phyloP scores from a whole-genome alignment of 2,797 vertebrate genomes.

The Lutra lutra region DNA sequence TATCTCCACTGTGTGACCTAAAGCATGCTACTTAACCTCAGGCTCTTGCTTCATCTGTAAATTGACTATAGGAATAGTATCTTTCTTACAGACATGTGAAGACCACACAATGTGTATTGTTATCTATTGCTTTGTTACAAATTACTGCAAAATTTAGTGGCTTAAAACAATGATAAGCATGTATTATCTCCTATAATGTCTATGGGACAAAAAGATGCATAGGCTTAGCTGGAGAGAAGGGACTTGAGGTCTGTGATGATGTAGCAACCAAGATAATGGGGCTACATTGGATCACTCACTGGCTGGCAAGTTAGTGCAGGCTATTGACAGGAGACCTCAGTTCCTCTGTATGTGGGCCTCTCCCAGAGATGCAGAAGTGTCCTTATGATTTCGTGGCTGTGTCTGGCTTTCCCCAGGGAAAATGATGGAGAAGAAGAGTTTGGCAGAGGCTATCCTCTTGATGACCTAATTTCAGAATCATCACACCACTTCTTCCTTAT shows the following conservation, averaged over 20 bases:
- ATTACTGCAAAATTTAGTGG: not conserved
- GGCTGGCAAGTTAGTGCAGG: not conserved
- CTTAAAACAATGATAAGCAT: not conserved
- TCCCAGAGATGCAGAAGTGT: not conserved
- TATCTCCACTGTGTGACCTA: not conserved
- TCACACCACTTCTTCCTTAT: not conserved
- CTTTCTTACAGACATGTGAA: not conserved
- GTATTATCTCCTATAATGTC: not conserved
- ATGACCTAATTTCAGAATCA: not conserved
- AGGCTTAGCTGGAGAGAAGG: not conserved
- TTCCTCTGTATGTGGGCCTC: not conserved
- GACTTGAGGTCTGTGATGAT: not conserved
- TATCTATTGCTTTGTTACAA: not conserved
- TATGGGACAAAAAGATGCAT: not conserved
- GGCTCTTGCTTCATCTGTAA: not conserved
- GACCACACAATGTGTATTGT: not conserved
- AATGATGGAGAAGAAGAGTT: not conserved
- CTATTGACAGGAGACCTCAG: not conserved
- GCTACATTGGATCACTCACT: not conserved
- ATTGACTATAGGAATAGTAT: not conserved
- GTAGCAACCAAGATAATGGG: not conserved
- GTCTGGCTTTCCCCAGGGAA: not conserved
- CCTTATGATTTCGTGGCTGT: not conserved
- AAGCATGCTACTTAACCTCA: not conserved
- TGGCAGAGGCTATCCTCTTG: not conserved